Evolutionary conservation across 92 coral and sea anemone species (phyloP).

Genomic region (Chrysogorgia sp.): DNA sequence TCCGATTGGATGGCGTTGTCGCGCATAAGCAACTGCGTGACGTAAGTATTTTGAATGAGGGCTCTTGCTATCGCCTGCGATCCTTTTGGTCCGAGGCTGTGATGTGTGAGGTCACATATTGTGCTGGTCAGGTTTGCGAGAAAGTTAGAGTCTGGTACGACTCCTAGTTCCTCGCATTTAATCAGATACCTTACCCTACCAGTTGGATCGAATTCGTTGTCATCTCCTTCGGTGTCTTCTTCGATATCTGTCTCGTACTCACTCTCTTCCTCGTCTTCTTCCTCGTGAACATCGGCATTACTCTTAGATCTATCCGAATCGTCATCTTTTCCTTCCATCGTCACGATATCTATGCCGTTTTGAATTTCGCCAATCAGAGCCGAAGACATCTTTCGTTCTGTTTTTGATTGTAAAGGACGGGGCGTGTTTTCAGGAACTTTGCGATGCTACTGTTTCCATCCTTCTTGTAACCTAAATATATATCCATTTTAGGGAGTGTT

Average conservation of each 20-base stretch:
- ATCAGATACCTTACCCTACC: constrained; percentile 47
- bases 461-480: neutral
- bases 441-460: neutral
- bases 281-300: neutral
- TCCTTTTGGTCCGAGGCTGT: constrained; percentile 95
- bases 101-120: constrained; percentile 81
- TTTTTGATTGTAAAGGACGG: too few species aligned
- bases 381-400: neutral
- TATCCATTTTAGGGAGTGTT: too few species aligned
- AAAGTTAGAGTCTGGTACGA: constrained; percentile 91
- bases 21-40: constrained; percentile 48
- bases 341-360: neutral
- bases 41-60: constrained; percentile 41
- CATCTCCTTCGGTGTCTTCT: constrained; percentile 64
- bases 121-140: constrained; percentile 74
- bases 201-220: constrained; percentile 77
- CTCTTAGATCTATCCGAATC: neutral
- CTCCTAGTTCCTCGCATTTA: constrained; percentile 50
- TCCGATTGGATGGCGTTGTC: constrained; percentile 91
- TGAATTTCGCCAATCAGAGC: neutral
- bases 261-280: constrained; percentile 50
- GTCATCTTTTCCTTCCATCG: neutral
- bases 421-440: neutral
- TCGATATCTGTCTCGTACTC: constrained; percentile 95
- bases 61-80: constrained; percentile 83